Base-by-base conservation (phyloP, 1,140 invertebrate species). In the Halyomorpha halys region DNA sequence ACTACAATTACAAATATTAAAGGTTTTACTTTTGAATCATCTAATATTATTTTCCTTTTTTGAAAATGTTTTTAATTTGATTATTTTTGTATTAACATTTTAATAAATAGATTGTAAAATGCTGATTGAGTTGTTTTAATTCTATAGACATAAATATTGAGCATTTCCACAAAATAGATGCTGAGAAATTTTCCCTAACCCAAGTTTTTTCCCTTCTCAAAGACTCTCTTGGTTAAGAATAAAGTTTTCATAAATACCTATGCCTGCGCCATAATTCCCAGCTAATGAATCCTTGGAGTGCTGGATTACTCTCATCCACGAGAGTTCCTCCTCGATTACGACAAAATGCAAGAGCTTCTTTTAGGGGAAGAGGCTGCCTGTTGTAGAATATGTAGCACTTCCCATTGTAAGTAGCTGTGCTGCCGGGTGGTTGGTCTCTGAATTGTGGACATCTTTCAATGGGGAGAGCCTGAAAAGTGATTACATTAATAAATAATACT, bases 361-460 rank as follows among this genome's bases (percentile, higher is more conserved):
- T 77, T 74, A 95, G 93, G 66, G 82, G 84, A 66, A 88, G 73
- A 0, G 90, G 89, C 71, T 94, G 90, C 30, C 90, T 79, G 71
- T 93, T 91, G 76, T 95, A 94, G 76, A 96, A 97, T 66, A 94
- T 91, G 73, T 97, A 97, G 74, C 93, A 97, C 77, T 95, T 95
- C 59, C 92, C 92, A 72, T 95, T 95, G 75, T 96, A 97, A 0
- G 92, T 95, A 2, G 92, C 90, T 0, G 90, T 89, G 34, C 88
- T 90, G 15, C 92, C 93, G 0, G 90, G 90, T 0, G 91, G 91
- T 73, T 94, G 91, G 72, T 95, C 91, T 27, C 91, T 75, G 75
- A 94, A 94, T 67, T 92, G 89, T 1, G 92, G 92, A 75, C 92
- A 96, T 64, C 92, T 80, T 75, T 95, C 93, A 65, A 95, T 94